A percentile compares a stretch with the other conserved stretches of the same genome.
These are phyloP conservation scores for Lacanobia oleracea DNA, from an alignment of 2,888 invertebrate genomes.

Conservation along the genomic window DNA sequence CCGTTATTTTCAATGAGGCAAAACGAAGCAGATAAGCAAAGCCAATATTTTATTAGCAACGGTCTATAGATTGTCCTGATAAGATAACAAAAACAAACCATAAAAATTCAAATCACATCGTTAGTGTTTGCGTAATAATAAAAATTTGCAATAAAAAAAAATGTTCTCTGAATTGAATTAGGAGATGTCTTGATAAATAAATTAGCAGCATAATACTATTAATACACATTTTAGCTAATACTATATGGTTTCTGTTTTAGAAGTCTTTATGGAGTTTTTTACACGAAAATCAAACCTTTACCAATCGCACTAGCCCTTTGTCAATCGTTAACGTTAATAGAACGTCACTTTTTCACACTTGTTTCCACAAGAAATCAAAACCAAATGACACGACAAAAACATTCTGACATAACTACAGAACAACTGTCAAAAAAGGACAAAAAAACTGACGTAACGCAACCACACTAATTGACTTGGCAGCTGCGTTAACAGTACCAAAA, in stretches of 20 bases:
- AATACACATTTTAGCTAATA: not conserved
- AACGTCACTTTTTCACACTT: not conserved
- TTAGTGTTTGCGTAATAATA: conserved; percentile 7
- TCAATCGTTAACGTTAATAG: not conserved
- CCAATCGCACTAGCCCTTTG: not conserved
- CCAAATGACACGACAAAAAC: conserved; percentile 25
- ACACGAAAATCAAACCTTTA: not conserved
- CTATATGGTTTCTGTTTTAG: not conserved
- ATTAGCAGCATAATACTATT: not conserved
- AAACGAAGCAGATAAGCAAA: conserved; percentile 35
- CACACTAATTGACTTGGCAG: conserved; percentile 59
- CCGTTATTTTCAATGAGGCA: conserved; percentile 33
- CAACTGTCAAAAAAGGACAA: not conserved
- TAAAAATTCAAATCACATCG: conserved; percentile 42
- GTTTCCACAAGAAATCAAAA: not conserved
- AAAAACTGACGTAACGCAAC: conserved; percentile 17
- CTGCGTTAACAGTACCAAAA: conserved; percentile 52
- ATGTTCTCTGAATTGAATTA: not conserved
- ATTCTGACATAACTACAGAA: conserved; percentile 13
- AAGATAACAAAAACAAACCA: conserved; percentile 48
- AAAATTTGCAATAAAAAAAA: not conserved
- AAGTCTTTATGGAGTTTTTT: not conserved
- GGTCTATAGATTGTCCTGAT: conserved; percentile 39
- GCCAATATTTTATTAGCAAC: conserved; percentile 56
- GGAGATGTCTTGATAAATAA: not conserved